A percentile compares a stretch with the other conserved stretches of the same genome.
These are phyloP conservation scores for Indicator indicator DNA, from an alignment of 2,113 vertebrate genomes.

Conservation along the genomic window DNA sequence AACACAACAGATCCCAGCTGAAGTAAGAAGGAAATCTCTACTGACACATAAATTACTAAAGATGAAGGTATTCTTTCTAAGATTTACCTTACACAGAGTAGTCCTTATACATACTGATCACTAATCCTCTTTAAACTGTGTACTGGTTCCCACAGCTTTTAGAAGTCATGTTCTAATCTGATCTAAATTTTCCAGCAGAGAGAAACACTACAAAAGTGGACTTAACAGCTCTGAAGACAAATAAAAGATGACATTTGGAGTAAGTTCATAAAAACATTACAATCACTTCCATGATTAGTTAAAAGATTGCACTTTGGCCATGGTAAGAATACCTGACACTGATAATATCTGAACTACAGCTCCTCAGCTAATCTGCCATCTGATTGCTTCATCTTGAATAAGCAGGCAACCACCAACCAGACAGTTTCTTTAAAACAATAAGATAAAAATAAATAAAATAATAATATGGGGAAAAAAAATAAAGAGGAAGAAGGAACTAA, in stretches of 20 bases:
- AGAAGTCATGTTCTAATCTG: neutral
- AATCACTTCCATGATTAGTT: neutral
- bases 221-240: neutral
- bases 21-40: slow-evolving; percentile 15
- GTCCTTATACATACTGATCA: neutral
- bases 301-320: neutral
- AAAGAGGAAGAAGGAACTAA: fast-evolving
- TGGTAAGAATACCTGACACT: neutral
- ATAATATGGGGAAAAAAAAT: neutral
- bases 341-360: neutral
- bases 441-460: neutral
- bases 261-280: neutral
- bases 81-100: neutral
- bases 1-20: neutral
- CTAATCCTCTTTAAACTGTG: slow-evolving; percentile 17
- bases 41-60: slow-evolving; percentile 46
- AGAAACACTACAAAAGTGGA: neutral
- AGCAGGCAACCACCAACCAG: neutral
- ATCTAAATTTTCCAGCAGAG: neutral
- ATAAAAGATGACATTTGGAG: neutral
- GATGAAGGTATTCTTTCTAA: slow-evolving; percentile 19
- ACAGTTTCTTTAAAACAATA: neutral
- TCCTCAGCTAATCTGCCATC: neutral
- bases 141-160: neutral
- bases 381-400: neutral